These are phyloP conservation scores for Drosophila ananassae DNA, from an alignment of 1,140 invertebrate species.

Conservation along the genomic window DNA sequence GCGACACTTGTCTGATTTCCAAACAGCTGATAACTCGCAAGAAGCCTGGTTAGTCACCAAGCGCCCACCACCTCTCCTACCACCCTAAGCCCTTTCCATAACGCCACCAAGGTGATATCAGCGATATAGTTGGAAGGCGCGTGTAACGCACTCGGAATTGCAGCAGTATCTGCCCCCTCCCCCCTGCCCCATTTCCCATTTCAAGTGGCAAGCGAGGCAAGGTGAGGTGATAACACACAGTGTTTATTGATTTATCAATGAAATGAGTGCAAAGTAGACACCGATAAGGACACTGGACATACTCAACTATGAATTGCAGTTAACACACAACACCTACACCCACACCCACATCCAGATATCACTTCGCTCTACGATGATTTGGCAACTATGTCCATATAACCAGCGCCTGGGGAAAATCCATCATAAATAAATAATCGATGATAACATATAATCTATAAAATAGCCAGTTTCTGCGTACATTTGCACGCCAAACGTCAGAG, in stretches of 20 bases:
- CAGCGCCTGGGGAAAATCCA: constrained; percentile 48
- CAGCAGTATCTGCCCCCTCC: constrained; percentile 7
- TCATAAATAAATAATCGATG: constrained; percentile 49
- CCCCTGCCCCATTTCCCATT: constrained; percentile 12
- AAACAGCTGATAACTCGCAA: constrained; percentile 67
- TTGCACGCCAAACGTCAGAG: constrained; percentile 28
- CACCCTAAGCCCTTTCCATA: neutral
- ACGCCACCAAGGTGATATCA: constrained; percentile 35
- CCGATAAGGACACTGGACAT: constrained; percentile 39
- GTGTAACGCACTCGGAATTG: constrained; percentile 33
- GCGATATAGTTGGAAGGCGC: constrained; percentile 44
- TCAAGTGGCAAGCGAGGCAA: constrained; percentile 9
- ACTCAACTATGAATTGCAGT: constrained; percentile 31
- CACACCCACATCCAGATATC: constrained; percentile 5
- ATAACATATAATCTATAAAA: constrained; percentile 22
- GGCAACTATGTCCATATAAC: constrained; percentile 29
- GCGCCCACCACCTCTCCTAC: constrained; percentile 1
- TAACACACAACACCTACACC: constrained; percentile 13
- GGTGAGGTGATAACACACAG: constrained; percentile 12
- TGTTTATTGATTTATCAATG: constrained; percentile 62
- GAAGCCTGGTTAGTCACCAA: constrained; percentile 63
- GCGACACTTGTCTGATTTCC: constrained; percentile 76
- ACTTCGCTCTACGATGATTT: constrained; percentile 54
- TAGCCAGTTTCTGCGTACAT: neutral
- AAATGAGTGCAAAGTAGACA: constrained; percentile 61